phyloP scores from a whole-genome alignment of 2,888 invertebrate genomes.

The Stenotaenia linearis region DNA sequence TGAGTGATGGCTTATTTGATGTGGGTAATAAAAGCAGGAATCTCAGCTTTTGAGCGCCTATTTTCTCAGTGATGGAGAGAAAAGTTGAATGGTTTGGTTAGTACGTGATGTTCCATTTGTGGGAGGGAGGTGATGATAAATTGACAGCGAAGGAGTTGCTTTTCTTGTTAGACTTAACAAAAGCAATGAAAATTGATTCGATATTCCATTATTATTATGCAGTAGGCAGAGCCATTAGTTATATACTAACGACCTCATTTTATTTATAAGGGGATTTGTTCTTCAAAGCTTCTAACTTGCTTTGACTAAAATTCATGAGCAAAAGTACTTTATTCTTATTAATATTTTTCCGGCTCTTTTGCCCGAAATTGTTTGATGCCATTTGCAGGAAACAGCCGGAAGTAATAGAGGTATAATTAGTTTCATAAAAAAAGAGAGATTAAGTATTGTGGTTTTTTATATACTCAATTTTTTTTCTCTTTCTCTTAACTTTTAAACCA shows the following conservation, averaged over 20 bases:
- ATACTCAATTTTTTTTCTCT: background rate
- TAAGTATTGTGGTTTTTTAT: background rate
- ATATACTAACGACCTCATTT: slow-evolving; percentile 8
- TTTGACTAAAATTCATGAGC: background rate
- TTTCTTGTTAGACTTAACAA: background rate
- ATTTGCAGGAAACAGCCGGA: background rate
- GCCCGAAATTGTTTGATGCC: background rate
- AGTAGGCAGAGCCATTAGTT: background rate
- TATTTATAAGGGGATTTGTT: background rate
- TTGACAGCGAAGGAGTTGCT: background rate
- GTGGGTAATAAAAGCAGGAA: background rate
- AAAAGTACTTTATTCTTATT: slow-evolving; percentile 17
- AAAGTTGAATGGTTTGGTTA: background rate
- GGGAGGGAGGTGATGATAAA: background rate
- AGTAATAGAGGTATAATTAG: background rate
- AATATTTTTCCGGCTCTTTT: slow-evolving; percentile 8
- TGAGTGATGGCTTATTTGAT: too few relatives aligned
- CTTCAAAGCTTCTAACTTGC: background rate
- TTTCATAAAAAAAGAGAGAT: background rate
- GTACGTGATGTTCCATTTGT: background rate
- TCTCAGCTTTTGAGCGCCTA: background rate
- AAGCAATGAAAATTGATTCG: slow-evolving; percentile 21
- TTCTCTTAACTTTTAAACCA: too few relatives aligned
- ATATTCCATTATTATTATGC: background rate
- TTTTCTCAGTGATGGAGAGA: background rate